Base-by-base conservation (phyloP, 2,888 invertebrate genomes). In the Limnephilus marmoratus region DNA sequence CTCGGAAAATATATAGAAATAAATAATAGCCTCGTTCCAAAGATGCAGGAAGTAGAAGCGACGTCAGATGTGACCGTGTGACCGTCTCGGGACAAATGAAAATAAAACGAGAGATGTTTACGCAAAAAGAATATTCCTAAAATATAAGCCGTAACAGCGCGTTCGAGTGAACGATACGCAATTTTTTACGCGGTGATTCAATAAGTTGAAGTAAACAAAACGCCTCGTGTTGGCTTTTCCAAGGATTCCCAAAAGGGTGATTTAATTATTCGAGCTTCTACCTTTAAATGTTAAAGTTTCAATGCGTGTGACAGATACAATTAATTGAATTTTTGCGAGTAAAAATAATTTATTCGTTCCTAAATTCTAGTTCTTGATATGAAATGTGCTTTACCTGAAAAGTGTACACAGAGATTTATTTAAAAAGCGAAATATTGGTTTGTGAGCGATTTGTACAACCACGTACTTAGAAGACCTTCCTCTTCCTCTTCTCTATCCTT, bases 11-110 rank as follows among this genome's bases (percentile, higher is more conserved):
- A 12, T 37, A n/a, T 82, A 31, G 29, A 86, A 45, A 49, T 87
- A 49, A 87, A 18, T 49, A 88, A 31, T 49, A 88, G 18, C 31
- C 88, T 89, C 80, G 88, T 41, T 80, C 45, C 81, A 68, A 89
- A 34, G n/a, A 80, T n/a, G 18, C 18, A 80, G 68, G 37, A 37
- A 89, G n/a, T 37, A 45, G 34, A 15, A 45, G 4, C 34, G 81
- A 68, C 80, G 88, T 89, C 88, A 89, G 80, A 89, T 18, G 34
- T 45, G 86, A 45, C 86, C 11, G 29, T 29, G 34, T 45, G 86
- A 45, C 86, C 3, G 29, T 29, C 80, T 7, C 41, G 41, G n/a
- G 31, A 86, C 2, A 88, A 88, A 68, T 68, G 29, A 15, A 86
- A 53, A 53, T 53, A 88, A 81, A 80, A 81, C 68, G 11, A 80